phyloP scores from a whole-genome alignment of 2,797 vertebrate genomes.

The Tragelaphus eurycerus region DNA sequence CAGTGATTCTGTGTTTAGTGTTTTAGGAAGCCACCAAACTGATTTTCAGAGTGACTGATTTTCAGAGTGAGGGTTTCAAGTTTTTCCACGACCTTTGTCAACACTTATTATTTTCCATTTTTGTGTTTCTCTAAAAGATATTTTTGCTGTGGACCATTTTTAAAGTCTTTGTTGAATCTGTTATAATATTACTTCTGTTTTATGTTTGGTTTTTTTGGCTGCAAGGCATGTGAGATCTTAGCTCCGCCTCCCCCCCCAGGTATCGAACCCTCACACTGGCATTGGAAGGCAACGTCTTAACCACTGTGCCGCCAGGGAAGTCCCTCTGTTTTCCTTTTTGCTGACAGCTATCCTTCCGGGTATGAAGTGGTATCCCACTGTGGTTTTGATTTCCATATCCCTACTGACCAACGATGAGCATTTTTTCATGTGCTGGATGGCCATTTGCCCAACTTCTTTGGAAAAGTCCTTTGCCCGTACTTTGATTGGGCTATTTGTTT shows the following conservation, averaged over 20 bases:
- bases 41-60: neutral
- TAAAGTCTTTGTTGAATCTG: neutral
- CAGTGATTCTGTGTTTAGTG: neutral
- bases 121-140: neutral
- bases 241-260: neutral
- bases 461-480: neutral
- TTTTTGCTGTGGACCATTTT: neutral
- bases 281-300: neutral
- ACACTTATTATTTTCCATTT: neutral
- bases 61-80: neutral
- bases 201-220: neutral
- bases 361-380: neutral
- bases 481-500: neutral
- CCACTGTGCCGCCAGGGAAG: accelerated
- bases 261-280: neutral
- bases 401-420: neutral
- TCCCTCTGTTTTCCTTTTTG: neutral
- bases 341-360: neutral
- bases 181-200: neutral
- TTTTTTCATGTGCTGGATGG: neutral
- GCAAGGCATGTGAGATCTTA: neutral
- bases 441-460: neutral
- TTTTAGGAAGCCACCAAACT: neutral
- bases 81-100: neutral
- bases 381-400: neutral